Percentiles rank a stretch among this genome's conserved stretches.
These are phyloP conservation scores for Pampus argenteus DNA, from an alignment of 2,797 vertebrate species.

Conservation along the genomic window DNA sequence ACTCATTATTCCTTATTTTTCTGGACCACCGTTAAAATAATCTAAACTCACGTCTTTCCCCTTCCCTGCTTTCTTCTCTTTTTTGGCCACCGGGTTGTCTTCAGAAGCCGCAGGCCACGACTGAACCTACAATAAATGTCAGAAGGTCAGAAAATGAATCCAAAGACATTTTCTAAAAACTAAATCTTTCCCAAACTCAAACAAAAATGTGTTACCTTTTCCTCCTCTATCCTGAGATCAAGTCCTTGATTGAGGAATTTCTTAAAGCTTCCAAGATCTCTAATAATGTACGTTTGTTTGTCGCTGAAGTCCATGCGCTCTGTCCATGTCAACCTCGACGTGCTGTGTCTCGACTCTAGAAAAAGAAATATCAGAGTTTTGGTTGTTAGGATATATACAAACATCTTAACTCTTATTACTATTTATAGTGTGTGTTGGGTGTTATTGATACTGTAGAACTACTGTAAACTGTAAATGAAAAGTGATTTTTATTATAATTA, in stretches of 20 bases:
- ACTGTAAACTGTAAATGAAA: no score
- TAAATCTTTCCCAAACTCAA: neutral
- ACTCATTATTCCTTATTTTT: neutral
- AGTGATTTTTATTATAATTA: no score
- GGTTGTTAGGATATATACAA: no score
- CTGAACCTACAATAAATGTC: slow-evolving; percentile 75
- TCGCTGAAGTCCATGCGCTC: slow-evolving; percentile 80
- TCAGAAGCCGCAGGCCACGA: slow-evolving; percentile 80
- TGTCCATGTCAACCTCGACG: slow-evolving; percentile 79
- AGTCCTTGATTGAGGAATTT: slow-evolving; percentile 85
- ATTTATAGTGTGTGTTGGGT: no score
- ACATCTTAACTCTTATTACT: no score
- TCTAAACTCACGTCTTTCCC: slow-evolving; percentile 70
- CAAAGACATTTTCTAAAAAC: neutral
- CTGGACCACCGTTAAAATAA: no score
- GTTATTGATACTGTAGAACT: no score
- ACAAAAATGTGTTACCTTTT: slow-evolving; percentile 83
- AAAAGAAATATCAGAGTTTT: neutral
- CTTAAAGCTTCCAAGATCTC: slow-evolving; percentile 84
- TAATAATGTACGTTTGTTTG: slow-evolving; percentile 61
- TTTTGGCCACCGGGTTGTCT: slow-evolving; percentile 41
- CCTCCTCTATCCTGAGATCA: slow-evolving; percentile 81
- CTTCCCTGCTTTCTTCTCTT: slow-evolving; percentile 68
- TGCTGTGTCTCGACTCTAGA: slow-evolving; percentile 80
- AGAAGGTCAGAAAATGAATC: slow-evolving; percentile 8